Percentiles rank a stretch among this genome's conserved stretches.
These are phyloP conservation scores for Aculops lycopersici DNA, from an alignment of 1,140 invertebrate species.

Conservation along the genomic window DNA sequence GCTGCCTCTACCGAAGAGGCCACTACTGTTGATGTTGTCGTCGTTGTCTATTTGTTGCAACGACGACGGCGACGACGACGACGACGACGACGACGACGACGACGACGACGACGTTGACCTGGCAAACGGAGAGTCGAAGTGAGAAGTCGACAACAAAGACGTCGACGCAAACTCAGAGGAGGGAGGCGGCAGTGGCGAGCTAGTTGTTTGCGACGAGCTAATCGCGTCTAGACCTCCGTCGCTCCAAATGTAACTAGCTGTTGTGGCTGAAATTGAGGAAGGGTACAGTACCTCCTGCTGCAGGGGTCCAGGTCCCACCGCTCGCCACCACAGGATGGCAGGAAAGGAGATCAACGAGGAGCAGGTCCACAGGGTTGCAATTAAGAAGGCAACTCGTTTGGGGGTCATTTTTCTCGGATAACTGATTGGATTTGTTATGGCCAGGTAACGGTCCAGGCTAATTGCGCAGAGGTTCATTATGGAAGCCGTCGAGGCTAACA, in stretches of 20 bases:
- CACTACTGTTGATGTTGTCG: background rate
- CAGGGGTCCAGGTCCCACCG: slow-evolving; percentile 22
- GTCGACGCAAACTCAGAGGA: background rate
- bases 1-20: background rate
- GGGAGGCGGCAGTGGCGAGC: background rate
- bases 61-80: background rate
- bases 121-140: background rate
- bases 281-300: no score
- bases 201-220: background rate
- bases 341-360: slow-evolving; percentile 76
- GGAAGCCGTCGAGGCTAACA: slow-evolving; percentile 72
- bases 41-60: background rate
- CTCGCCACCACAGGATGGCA: slow-evolving; percentile 70
- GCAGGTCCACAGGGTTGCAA: slow-evolving; percentile 64
- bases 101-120: background rate
- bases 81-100: background rate
- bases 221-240: background rate
- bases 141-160: background rate
- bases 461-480: slow-evolving; percentile 92
- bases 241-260: background rate
- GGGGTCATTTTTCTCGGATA: slow-evolving; percentile 72
- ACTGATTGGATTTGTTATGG: slow-evolving; percentile 79
- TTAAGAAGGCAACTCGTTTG: slow-evolving; percentile 36
- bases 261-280: no score
- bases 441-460: slow-evolving; percentile 86